A percentile compares a stretch with the other conserved stretches of the same genome.
Evolutionary conservation across 2,113 vertebrate species (phyloP).

Genomic region (Rhegmatorhina hoffmannsi): DNA sequence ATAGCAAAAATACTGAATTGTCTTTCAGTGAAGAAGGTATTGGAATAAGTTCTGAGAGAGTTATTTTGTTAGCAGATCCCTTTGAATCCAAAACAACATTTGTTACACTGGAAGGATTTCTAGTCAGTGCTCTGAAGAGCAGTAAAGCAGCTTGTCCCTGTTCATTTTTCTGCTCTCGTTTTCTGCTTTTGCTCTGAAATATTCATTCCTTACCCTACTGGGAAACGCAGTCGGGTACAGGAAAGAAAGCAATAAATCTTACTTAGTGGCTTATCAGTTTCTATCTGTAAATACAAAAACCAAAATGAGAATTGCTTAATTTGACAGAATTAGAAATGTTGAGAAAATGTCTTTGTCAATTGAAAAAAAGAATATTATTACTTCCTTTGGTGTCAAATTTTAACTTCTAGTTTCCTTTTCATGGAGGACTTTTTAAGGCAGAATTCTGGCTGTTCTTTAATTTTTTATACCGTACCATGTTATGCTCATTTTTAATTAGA

Average conservation of each 20-base stretch:
- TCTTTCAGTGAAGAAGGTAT: neutral
- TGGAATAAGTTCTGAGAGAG: constrained; percentile 1
- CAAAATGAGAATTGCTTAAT: constrained; percentile 56
- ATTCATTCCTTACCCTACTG: constrained; percentile 52
- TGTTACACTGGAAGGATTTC: constrained; percentile 29
- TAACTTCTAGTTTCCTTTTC: neutral
- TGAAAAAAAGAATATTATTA: neutral
- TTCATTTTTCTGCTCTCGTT: constrained; percentile 58
- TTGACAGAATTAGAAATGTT: constrained; percentile 53
- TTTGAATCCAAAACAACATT: constrained; percentile 43
- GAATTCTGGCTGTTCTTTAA: neutral
- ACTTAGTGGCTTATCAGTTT: constrained; percentile 67
- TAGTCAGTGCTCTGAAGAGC: constrained; percentile 19
- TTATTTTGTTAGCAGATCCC: constrained; percentile 11
- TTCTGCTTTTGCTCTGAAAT: constrained; percentile 53
- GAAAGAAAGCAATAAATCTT: constrained; percentile 71
- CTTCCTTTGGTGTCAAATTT: neutral
- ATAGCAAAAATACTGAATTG: neutral
- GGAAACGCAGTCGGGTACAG: constrained; percentile 55
- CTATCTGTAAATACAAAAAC: constrained; percentile 51
- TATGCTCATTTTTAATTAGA: neutral
- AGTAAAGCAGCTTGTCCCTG: constrained; percentile 22
- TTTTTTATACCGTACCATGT: neutral
- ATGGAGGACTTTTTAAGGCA: neutral
- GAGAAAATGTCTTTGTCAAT: constrained; percentile 21